Evolutionary conservation across 2,888 invertebrate genomes (phyloP), one percentile per base, ranked within the genome.

Genomic region (Drosophila neutralis): DNA sequence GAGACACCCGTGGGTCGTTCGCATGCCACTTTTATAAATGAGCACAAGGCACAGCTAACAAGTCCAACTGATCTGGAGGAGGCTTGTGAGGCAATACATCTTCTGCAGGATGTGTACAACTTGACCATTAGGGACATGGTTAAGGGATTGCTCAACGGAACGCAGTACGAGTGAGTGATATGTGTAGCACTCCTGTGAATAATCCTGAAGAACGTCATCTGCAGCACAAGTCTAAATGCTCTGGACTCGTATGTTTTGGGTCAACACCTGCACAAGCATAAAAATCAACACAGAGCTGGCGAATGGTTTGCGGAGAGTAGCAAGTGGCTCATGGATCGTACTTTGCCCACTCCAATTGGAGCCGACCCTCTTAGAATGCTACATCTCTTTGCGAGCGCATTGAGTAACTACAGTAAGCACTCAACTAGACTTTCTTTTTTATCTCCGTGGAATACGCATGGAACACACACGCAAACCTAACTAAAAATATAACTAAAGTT

Each of bases 101-200:
- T 99, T 40, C 94, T 99, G 4, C 98, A 99, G 92, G 96, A 96
- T 82, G 98, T 98, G 0, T 99, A 99, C 93, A 95, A 96, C 77
- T 94, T 99, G 42, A 96, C 97, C 61, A 96, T 97, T 0, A 94
- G 95, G 0, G 96, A 97, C 40, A 94, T 99, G 71, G 96, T 96
- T 4, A 93, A 95, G 57, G 99, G 99, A 2, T 94, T 96, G 82
- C 94, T 98, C 53, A 96, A 97, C 85, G 97, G 97, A 2, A 95
- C 96, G 11, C 95, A 95, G 84, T 97, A 97, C 91, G 96, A 96
- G 95, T 94, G 90, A 74, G 83, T 63, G 11, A n/a, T 36, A 18
- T n/a, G 4, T 38, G 1, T 18, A 0, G 33, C 15, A 40, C 24
- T 21, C 15, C 0, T 15, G 21, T 1, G 13, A 40, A 33, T 18